Evolutionary conservation across 2,888 invertebrate genomes (phyloP), one percentile per base, ranked within the genome.

Genomic region (Baccha elongata): DNA sequence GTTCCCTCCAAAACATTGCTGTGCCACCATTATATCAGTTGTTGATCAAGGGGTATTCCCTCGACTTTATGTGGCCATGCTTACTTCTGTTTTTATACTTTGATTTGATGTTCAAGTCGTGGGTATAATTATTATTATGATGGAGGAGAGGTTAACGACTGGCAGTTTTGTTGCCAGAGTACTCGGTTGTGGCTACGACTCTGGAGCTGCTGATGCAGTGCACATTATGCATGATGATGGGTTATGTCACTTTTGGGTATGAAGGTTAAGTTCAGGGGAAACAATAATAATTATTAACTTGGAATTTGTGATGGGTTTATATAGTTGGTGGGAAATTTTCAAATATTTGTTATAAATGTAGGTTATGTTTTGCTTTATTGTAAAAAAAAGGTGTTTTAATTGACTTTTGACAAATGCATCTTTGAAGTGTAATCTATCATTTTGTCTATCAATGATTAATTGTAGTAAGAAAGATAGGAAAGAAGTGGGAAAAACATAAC

Each of bases 211-310:
- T 3, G 29, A 4, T 32, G 44, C 58, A 72, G 40, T 52, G 26
- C 29, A 19, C 60, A 23, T 48, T 44, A 68, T 60, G 13, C n/a
- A 46, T 64, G 64, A 46, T 50, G 64, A 48, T 48, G 64, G 67
- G 78, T 78, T 83, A 78, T 78, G 78, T 78, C 78, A 83, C 72
- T 68, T 78, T 83, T 68, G 78, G 72, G 78, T 71, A 83, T 78
- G 78, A 83, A 83, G 83, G 83, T 83, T 83, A 83, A 83, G 83
- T 78, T 83, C 83, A 68, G 50, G 29, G 44, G 78, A 78, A 78
- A 73, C 72, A 78, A 73, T 76, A 78, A 73, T 76, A 68, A 72
- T 62, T 67, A 55, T 40, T 11, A 15, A 23, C 44, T 17, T 17
- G 40, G 23, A 32, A 32, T 26, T 46, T 46, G 44, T 62, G n/a